Evolutionary conservation across 2,888 invertebrate species (phyloP).

Genomic region (Physocephala rufipes): DNA sequence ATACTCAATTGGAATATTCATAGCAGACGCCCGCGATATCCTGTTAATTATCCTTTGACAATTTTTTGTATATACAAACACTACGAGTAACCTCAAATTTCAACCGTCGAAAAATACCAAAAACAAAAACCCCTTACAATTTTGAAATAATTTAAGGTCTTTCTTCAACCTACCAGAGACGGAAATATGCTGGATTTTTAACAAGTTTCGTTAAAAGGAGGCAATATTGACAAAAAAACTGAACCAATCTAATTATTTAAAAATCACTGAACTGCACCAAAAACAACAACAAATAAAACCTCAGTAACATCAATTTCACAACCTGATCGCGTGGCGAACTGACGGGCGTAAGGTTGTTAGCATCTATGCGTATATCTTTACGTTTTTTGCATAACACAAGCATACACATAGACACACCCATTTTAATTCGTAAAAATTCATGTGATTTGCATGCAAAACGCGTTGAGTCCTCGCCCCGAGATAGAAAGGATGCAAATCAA

Average conservation of each 20-base stretch:
- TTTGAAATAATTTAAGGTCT: conserved; percentile 2
- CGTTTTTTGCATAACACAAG: background rate
- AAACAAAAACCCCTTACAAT: conserved; percentile 20
- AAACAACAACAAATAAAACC: conserved; percentile 36
- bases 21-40: conserved; percentile 31
- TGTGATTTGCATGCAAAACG: conserved; percentile 31
- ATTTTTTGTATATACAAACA: conserved; percentile 34
- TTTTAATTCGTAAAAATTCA: no score
- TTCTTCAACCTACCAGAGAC: background rate
- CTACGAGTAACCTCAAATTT: conserved; percentile 32
- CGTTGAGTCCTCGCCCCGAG: conserved; percentile 18
- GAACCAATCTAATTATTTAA: conserved; percentile 49
- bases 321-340: background rate
- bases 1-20: conserved; percentile 28
- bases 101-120: conserved; percentile 24
- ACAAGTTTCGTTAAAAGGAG: conserved; percentile 42
- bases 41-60: conserved; percentile 36
- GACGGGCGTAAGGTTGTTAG: conserved; percentile 15
- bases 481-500: conserved; percentile 20
- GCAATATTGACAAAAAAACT: conserved; percentile 47
- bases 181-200: background rate
- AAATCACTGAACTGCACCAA: conserved; percentile 59
- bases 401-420: background rate
- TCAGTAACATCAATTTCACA: background rate
- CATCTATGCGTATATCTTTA: conserved; percentile 1